Conservation (phyloP, 2,888 invertebrate genomes). For the Perdita meconis region DNA sequence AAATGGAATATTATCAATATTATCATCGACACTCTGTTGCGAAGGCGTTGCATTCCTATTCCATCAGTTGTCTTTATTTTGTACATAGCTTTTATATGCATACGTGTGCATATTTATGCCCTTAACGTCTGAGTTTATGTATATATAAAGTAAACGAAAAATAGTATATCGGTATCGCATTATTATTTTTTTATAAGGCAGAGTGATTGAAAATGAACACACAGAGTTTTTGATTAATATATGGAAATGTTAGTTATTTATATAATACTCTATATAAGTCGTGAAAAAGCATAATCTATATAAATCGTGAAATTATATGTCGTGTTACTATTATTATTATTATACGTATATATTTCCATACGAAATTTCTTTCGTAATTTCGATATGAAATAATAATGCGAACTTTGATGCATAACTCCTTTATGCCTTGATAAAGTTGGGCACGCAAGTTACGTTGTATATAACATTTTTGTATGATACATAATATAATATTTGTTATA, state of each 20-base stretch:
- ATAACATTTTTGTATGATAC: slow-evolving; percentile 32
- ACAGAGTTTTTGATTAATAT: background rate
- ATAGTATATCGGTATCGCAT: slow-evolving; percentile 13
- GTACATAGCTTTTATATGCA: slow-evolving; percentile 38
- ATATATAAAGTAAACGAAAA: slow-evolving; percentile 25
- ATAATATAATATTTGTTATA: slow-evolving; percentile 17
- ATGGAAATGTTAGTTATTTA: too few relatives aligned
- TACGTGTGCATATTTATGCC: background rate
- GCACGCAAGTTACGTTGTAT: slow-evolving; percentile 31
- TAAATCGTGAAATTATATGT: background rate
- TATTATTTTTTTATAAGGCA: slow-evolving; percentile 38
- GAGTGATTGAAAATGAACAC: background rate
- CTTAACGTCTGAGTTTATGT: slow-evolving; percentile 12
- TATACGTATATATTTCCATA: background rate
- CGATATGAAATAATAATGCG: slow-evolving; percentile 15
- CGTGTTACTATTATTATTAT: background rate
- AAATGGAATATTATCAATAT: slow-evolving; percentile 26
- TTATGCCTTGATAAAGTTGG: background rate
- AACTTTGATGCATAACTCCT: slow-evolving; percentile 10
- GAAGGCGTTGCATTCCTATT: slow-evolving; percentile 53
- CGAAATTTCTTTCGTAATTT: background rate
- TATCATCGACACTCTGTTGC: slow-evolving; percentile 50
- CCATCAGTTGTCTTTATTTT: slow-evolving; percentile 22
- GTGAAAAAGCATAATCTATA: background rate
- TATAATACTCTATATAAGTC: background rate